phyloP scores from a whole-genome alignment of 2,888 invertebrate genomes.

The Parapristionchus giblindavisi region DNA sequence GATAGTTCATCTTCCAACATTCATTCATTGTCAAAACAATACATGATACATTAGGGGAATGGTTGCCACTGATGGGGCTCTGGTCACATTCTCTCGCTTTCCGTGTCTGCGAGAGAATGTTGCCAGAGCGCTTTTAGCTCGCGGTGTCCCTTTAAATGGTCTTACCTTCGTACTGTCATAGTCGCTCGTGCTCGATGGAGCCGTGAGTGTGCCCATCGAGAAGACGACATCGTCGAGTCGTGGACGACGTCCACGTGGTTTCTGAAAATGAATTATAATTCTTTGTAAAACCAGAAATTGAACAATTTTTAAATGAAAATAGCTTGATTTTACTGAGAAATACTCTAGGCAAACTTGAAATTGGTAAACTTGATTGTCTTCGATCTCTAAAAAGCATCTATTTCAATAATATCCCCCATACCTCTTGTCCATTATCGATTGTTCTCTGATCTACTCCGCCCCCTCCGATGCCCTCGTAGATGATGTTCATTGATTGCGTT shows the following conservation, averaged over 20 bases:
- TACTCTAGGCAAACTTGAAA: too few species aligned
- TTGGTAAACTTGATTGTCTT: too few species aligned
- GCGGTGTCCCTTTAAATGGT: too few species aligned
- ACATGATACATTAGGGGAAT: too few species aligned
- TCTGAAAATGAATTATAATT: background rate
- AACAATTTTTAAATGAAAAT: background rate
- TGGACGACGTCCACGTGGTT: conserved; percentile 29
- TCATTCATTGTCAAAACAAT: too few species aligned
- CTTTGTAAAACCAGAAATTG: background rate
- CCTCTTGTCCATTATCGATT: background rate
- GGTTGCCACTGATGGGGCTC: too few species aligned
- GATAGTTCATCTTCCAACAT: too few species aligned
- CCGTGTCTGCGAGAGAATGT: too few species aligned
- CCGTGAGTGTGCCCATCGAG: background rate
- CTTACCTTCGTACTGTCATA: conserved; percentile 24
- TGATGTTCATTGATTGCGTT: conserved; percentile 14
- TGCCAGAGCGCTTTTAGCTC: too few species aligned
- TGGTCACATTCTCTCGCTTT: too few species aligned
- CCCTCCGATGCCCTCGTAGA: background rate
- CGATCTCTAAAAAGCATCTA: too few species aligned
- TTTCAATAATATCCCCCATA: background rate
- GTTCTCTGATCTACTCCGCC: background rate
- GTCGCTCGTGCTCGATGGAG: conserved; percentile 16
- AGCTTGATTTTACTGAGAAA: too few species aligned
- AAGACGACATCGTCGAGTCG: conserved; percentile 31